Percentiles rank a stretch among this genome's conserved stretches.
These are phyloP conservation scores for Capromys pilorides DNA, from an alignment of 2,797 vertebrate genomes.

Conservation along the genomic window DNA sequence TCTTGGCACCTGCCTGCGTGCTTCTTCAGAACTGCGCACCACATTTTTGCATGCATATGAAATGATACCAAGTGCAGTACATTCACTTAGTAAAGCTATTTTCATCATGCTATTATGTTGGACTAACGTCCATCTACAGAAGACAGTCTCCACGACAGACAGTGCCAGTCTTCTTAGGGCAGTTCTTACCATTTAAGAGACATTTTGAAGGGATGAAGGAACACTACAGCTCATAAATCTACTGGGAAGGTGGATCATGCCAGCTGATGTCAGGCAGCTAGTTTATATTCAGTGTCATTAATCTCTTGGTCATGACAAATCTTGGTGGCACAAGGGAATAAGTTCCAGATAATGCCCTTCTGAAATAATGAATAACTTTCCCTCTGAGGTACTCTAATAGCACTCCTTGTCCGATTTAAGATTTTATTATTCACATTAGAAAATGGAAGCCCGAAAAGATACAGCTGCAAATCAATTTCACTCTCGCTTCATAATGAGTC, in stretches of 20 bases:
- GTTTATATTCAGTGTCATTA: conserved; percentile 81
- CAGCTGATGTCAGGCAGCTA: conserved; percentile 78
- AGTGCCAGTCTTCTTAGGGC: not conserved
- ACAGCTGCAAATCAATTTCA: conserved; percentile 87
- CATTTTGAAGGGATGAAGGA: conserved; percentile 34
- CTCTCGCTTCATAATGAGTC: conserved; percentile 82
- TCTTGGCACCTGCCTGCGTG: not conserved
- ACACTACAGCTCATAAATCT: conserved; percentile 72
- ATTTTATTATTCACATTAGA: conserved; percentile 86
- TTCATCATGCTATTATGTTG: not conserved
- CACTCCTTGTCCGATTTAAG: conserved; percentile 85
- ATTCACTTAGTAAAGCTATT: not conserved
- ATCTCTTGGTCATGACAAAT: conserved; percentile 85
- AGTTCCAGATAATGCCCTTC: conserved; percentile 84
- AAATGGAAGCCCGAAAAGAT: conserved; percentile 82
- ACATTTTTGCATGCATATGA: not conserved
- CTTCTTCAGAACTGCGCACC: not conserved
- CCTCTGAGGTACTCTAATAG: conserved; percentile 84
- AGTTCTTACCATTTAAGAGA: not conserved
- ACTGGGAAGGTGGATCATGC: conserved; percentile 73
- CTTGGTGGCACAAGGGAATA: conserved; percentile 82
- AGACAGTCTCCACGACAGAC: not conserved
- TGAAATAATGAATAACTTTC: conserved; percentile 85
- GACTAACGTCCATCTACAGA: not conserved
- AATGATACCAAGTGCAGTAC: not conserved